Percentiles rank a stretch among this genome's conserved stretches.
Evolutionary conservation across 2,797 vertebrate species (phyloP).

Genomic region (Gila robusta): DNA sequence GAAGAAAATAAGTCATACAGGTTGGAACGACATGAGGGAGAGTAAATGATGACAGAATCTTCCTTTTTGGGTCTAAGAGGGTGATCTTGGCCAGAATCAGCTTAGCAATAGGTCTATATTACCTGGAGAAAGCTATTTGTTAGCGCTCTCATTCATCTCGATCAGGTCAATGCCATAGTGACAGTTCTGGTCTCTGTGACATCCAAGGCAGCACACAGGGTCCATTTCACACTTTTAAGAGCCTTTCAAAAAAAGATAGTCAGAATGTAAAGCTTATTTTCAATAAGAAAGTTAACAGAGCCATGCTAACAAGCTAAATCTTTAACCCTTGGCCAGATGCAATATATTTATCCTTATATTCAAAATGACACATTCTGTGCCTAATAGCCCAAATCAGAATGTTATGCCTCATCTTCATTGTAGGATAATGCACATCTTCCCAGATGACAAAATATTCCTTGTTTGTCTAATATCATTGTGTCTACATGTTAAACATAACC

Average conservation of each 20-base stretch:
- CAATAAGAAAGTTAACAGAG: neutral
- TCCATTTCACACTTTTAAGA: slow-evolving; percentile 7
- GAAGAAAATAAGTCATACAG: neutral
- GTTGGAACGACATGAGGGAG: neutral
- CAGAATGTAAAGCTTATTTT: neutral
- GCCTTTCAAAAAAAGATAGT: neutral
- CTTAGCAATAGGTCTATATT: neutral
- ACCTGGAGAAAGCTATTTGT: slow-evolving; percentile 1
- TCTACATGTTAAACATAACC: neutral
- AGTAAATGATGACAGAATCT: neutral
- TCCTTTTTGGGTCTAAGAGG: neutral
- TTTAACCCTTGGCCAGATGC: neutral
- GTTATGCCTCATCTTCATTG: neutral
- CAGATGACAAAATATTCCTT: neutral
- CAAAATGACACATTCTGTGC: slow-evolving; percentile 4
- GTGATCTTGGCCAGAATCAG: neutral
- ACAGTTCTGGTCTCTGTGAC: neutral
- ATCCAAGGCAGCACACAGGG: neutral
- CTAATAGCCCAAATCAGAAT: neutral
- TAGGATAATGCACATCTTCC: neutral
- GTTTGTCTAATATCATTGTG: neutral
- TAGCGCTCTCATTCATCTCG: neutral
- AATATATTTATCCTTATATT: neutral
- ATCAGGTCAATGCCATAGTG: neutral
- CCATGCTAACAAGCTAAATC: neutral